These are phyloP conservation scores for Halichoerus grypus DNA, from an alignment of 2,113 vertebrate species.

Conservation along the genomic window DNA sequence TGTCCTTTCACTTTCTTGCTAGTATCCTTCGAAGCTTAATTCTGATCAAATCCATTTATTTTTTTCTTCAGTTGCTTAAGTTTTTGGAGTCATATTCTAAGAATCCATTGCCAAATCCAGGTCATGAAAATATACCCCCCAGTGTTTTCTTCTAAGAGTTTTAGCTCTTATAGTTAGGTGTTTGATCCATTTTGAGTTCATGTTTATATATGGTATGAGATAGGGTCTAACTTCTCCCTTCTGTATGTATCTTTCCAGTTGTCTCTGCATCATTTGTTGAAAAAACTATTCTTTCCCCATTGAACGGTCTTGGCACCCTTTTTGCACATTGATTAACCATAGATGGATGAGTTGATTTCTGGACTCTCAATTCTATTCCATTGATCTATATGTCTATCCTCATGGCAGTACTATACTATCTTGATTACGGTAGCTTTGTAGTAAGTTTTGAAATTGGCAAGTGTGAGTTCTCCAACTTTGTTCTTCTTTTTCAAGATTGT, in stretches of 20 bases:
- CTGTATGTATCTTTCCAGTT: too few relatives aligned
- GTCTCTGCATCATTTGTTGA: too few relatives aligned
- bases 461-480: not conserved
- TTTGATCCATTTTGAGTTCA: too few relatives aligned
- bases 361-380: too few relatives aligned
- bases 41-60: not conserved
- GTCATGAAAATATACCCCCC: not conserved
- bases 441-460: not conserved
- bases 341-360: too few relatives aligned
- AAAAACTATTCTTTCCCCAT: too few relatives aligned
- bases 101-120: not conserved
- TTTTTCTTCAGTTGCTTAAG: not conserved
- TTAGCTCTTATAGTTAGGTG: not conserved
- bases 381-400: not conserved
- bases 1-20: slow-evolving; percentile 27
- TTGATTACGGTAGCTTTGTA: not conserved
- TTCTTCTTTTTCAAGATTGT: not conserved
- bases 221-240: too few relatives aligned
- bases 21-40: not conserved
- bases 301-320: too few relatives aligned
- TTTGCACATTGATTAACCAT: too few relatives aligned
- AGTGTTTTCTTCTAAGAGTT: not conserved
- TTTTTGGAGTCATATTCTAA: not conserved
- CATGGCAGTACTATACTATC: not conserved
- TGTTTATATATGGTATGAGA: too few relatives aligned